phyloP scores from a whole-genome alignment of 2,888 invertebrate species.

The Arctia plantaginis region DNA sequence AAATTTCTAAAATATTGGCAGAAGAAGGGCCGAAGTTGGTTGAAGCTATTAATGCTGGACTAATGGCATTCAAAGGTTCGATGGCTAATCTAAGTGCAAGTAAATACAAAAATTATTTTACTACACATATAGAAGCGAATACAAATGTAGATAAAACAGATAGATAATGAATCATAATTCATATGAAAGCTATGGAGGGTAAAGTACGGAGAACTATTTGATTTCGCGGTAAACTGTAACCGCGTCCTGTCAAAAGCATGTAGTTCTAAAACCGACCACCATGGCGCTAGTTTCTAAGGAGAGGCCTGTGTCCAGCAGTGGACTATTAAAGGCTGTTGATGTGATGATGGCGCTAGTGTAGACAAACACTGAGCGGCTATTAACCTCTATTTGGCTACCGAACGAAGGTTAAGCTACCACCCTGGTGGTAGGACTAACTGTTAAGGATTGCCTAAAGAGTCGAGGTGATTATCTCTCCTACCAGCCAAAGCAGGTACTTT shows the following conservation, averaged over 20 bases:
- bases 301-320: too few species aligned
- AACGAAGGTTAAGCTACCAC: background rate
- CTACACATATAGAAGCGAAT: too few species aligned
- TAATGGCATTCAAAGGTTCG: constrained; percentile 2
- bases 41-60: constrained; percentile 29
- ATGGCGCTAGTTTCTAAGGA: too few species aligned
- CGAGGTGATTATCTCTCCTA: background rate
- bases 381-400: background rate
- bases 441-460: background rate
- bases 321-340: too few species aligned
- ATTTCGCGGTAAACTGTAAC: too few species aligned
- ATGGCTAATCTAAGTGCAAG: background rate
- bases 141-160: too few species aligned
- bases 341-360: background rate
- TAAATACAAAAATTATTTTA: background rate
- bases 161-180: too few species aligned
- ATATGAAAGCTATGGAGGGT: too few species aligned
- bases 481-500: background rate
- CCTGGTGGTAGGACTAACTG: background rate
- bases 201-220: too few species aligned
- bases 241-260: too few species aligned
- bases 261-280: background rate
- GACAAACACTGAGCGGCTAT: background rate
- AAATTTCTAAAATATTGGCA: constrained; percentile 24
- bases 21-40: constrained; percentile 28